Evolutionary conservation across 1,140 invertebrate species (phyloP), one percentile per base, ranked within the genome.

Genomic region (Hirudo medicinalis): DNA sequence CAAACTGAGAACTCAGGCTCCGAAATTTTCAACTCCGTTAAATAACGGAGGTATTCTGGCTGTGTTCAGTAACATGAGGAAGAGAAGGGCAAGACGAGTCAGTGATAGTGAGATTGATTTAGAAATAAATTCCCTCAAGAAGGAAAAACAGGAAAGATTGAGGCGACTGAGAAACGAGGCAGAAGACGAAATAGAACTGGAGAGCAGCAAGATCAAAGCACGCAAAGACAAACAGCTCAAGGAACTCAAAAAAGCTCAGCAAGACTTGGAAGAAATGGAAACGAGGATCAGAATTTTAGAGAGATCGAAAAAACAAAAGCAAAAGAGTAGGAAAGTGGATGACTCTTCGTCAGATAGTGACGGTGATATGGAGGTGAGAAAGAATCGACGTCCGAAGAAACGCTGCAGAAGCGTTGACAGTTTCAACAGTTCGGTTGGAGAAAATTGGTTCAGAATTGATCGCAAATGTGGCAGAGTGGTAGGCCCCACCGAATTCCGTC

Each of bases 241-340:
- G 22, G 13, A 63, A 63, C 29, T 22, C 8, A 32, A n/a, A 63
- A 32, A 63, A 32, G 57, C 22, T 25, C 57, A 63, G 29, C 22
- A 63, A 63, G 57, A 63, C 22, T 63, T 63, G 22, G 57, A 63
- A 32, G 57, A 63, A 63, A 63, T 63, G 57, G 29, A 63, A 63
- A 22, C 4, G 11, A 63, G 15, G 29, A 25, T 63, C 19, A 25
- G 57, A 32, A n/a, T 25, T 22, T 25, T 25, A 63, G 29, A 63
- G 29, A 32, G 29, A 63, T 9, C 43, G 43, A 49, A 49, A 49
- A 49, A 49, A 17, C 15, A 49, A 11, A 49, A 49, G 43, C 3
- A 17, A 49, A 49, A 49, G 43, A 49, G 43, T 17, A 49, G 19
- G 22, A 32, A 63, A 63, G 22, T n/a, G 20, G 20, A 63, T n/a